Conservation (phyloP, 2,888 invertebrate species). For the Mellilla xanthometata region DNA sequence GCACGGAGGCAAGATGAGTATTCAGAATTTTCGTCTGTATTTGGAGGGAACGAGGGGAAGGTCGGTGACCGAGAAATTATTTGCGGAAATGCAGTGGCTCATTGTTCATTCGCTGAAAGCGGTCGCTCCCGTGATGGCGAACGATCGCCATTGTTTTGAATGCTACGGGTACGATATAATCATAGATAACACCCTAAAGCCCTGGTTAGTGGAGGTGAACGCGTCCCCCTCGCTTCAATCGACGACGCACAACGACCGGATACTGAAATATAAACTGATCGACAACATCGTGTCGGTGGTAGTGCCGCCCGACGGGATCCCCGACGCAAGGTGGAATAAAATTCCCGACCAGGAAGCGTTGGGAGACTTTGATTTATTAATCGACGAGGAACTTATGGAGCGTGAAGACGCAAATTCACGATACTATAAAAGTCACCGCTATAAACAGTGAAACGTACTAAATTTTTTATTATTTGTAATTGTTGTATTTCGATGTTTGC, state of each 20-base stretch:
- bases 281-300: constrained; percentile 96
- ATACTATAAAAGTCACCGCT: constrained; percentile 49
- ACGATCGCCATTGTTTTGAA: constrained; percentile 96
- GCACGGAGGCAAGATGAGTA: constrained; percentile 97
- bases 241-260: constrained; percentile 96
- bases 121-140: constrained; percentile 96
- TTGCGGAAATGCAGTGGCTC: constrained; percentile 94
- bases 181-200: constrained; percentile 96
- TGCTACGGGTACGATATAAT: constrained; percentile 99
- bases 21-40: constrained; percentile 95
- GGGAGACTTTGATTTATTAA: constrained; percentile 92
- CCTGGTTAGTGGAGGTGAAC: constrained; percentile 97
- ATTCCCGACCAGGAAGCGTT: constrained; percentile 87
- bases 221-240: constrained; percentile 97
- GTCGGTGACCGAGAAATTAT: constrained; percentile 93
- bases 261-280: constrained; percentile 96
- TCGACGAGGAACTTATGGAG: constrained; percentile 91
- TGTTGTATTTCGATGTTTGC: constrained; percentile 15
- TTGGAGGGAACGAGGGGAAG: constrained; percentile 96
- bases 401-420: constrained; percentile 81
- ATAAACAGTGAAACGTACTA: constrained; percentile 27
- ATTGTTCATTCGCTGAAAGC: constrained; percentile 97
- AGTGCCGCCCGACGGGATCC: constrained; percentile 93
- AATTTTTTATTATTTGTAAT: constrained; percentile 6
- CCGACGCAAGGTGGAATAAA: constrained; percentile 95